phyloP scores from a whole-genome alignment of 2,888 invertebrate species.

The Leptinotarsa tumamoca region DNA sequence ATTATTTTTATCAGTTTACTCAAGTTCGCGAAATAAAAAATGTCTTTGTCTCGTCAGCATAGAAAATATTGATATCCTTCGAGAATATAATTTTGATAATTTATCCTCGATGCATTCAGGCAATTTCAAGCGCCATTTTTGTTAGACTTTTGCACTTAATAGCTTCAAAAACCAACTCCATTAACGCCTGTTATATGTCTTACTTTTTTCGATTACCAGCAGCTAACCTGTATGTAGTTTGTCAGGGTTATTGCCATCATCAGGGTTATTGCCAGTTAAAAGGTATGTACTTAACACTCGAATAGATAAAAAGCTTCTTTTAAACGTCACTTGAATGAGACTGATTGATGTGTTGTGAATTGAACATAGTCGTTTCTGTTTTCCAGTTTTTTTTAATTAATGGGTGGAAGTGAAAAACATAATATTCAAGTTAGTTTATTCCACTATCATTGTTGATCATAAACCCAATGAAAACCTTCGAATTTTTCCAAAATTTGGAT shows the following conservation, averaged over 20 bases:
- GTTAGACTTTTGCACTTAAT: constrained; percentile 2
- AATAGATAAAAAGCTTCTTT: constrained; percentile 17
- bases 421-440: too few species aligned
- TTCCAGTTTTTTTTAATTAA: not conserved
- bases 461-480: too few species aligned
- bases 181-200: constrained; percentile 17
- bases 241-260: constrained; percentile 14
- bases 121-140: not conserved
- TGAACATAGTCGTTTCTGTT: not conserved
- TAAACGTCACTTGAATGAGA: constrained; percentile 11
- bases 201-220: constrained; percentile 9
- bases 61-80: not conserved
- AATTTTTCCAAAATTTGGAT: too few species aligned
- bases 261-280: constrained; percentile 16
- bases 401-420: not conserved
- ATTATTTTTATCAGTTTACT: too few species aligned
- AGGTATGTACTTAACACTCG: constrained; percentile 17
- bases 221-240: constrained; percentile 14
- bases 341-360: not conserved
- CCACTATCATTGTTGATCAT: too few species aligned
- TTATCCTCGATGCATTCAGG: not conserved
- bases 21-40: too few species aligned
- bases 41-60: not conserved
- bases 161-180: constrained; percentile 1
- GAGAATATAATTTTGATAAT: not conserved